These are phyloP conservation scores for Xyrauchen texanus DNA, from an alignment of 2,113 vertebrate genomes.

Conservation along the genomic window DNA sequence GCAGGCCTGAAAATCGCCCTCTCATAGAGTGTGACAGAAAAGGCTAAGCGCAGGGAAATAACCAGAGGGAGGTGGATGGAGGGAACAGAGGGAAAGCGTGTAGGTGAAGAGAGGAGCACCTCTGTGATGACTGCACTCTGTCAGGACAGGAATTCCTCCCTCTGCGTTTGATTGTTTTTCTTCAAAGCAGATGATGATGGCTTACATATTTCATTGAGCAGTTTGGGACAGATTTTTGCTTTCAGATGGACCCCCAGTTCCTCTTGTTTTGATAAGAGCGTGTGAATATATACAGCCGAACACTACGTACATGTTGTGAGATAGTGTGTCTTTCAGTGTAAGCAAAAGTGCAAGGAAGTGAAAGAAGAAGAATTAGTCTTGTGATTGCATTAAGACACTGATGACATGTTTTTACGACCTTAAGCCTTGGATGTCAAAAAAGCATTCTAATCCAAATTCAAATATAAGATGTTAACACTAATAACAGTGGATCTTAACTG, in stretches of 20 bases:
- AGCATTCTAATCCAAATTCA: too few species aligned
- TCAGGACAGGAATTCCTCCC: slow-evolving; percentile 46
- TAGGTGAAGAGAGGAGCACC: slow-evolving; percentile 10
- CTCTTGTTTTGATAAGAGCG: not conserved
- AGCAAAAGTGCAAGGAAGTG: too few species aligned
- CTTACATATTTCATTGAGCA: slow-evolving; percentile 43
- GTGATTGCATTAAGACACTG: too few species aligned
- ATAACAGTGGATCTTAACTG: too few species aligned
- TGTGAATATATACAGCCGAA: slow-evolving; percentile 17
- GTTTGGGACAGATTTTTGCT: slow-evolving; percentile 42
- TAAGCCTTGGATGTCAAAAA: too few species aligned
- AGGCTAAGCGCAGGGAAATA: not conserved
- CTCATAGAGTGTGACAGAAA: not conserved
- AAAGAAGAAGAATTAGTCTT: too few species aligned
- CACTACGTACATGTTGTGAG: not conserved
- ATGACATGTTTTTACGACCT: too few species aligned
- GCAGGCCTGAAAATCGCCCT: slow-evolving; percentile 1
- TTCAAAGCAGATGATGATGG: slow-evolving; percentile 53
- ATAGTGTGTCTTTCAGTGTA: too few species aligned
- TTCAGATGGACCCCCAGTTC: slow-evolving; percentile 31
- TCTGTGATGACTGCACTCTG: slow-evolving; percentile 39
- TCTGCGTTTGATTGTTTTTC: slow-evolving; percentile 49
- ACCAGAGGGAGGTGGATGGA: not conserved
- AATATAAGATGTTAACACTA: too few species aligned
- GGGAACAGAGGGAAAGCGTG: not conserved